Evolutionary conservation across 2,113 vertebrate species (phyloP).

Genomic region (Perognathus longimembris): DNA sequence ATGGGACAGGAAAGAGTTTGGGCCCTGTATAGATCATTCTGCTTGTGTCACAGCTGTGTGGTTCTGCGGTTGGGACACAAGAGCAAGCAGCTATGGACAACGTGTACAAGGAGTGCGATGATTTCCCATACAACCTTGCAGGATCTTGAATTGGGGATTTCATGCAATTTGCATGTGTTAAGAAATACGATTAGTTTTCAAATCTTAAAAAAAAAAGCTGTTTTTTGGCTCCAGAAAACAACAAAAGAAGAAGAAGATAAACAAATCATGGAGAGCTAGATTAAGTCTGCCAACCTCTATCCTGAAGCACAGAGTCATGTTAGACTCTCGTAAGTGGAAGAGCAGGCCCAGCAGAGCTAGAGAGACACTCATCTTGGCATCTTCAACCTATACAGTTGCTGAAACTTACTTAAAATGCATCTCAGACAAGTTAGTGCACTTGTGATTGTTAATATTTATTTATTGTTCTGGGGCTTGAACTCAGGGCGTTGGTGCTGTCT

Average conservation of each 20-base stretch:
- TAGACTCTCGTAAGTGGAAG: constrained; percentile 3
- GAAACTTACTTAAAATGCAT: constrained; percentile 79
- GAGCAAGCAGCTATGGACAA: not conserved
- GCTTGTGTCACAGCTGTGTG: not conserved
- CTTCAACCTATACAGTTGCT: constrained; percentile 46
- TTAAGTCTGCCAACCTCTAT: not conserved
- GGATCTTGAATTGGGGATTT: not conserved
- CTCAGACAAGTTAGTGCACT: constrained; percentile 70
- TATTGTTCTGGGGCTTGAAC: too few relatives aligned
- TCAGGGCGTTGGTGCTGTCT: too few relatives aligned
- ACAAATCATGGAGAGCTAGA: not conserved
- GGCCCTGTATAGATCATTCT: not conserved
- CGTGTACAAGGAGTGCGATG: not conserved
- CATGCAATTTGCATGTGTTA: not conserved
- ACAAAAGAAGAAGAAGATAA: too few relatives aligned
- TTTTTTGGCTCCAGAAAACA: not conserved
- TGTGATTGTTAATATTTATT: too few relatives aligned
- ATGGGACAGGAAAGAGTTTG: not conserved
- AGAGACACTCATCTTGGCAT: not conserved
- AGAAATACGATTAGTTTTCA: not conserved
- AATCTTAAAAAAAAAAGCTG: not conserved
- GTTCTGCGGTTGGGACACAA: not conserved
- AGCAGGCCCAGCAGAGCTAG: constrained; percentile 52
- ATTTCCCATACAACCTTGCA: not conserved
- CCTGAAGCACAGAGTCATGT: not conserved